These are phyloP conservation scores for Trachelus troglodyta DNA, from an alignment of 2,888 invertebrate genomes.

Conservation along the genomic window DNA sequence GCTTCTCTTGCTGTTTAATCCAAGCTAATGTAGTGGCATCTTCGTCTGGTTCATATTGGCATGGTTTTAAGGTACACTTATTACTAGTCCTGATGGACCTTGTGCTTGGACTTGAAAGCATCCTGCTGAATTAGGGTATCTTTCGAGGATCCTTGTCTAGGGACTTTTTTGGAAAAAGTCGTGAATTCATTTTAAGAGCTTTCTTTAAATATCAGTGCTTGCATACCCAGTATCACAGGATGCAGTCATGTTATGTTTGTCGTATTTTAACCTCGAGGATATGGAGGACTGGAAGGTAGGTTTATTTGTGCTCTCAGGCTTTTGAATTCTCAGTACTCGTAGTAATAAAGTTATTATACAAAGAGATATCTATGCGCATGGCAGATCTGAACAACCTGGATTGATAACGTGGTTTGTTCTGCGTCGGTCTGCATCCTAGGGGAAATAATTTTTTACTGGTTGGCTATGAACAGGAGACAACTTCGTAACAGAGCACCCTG, in stretches of 20 bases:
- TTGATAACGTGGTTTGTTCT: background rate
- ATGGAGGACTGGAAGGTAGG: background rate
- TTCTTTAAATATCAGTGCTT: background rate
- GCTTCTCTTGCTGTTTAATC: background rate
- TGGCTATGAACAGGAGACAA: background rate
- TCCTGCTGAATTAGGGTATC: background rate
- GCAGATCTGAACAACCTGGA: background rate
- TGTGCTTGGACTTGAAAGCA: background rate
- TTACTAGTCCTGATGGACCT: background rate
- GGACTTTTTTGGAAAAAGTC: background rate
- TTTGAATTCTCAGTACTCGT: background rate
- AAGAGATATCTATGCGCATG: background rate
- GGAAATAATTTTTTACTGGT: background rate
- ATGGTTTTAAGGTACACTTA: background rate
- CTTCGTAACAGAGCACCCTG: background rate
- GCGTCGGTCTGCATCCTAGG: background rate
- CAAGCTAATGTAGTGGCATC: background rate
- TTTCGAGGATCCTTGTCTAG: background rate
- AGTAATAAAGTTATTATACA: background rate
- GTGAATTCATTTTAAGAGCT: background rate
- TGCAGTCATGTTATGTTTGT: background rate
- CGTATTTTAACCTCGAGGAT: background rate
- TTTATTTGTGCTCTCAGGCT: too few species aligned
- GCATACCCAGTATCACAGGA: background rate
- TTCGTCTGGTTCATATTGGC: background rate